Base-by-base conservation (phyloP, 2,888 invertebrate genomes). In the Stomorhina lunata region DNA sequence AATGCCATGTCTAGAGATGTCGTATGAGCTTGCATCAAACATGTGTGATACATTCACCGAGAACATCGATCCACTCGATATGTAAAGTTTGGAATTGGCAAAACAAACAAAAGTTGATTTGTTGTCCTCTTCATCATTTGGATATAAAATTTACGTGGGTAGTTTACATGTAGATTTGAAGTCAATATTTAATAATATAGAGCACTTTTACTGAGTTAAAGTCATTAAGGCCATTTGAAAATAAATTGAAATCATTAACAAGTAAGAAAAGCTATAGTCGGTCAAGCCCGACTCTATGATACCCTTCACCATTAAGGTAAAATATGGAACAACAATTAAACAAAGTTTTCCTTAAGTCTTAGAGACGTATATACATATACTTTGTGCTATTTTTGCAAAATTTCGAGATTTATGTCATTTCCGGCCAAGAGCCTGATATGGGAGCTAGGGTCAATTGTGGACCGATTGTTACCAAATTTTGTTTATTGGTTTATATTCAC, bases 141-240 rank as follows among this genome's bases (percentile, higher is more conserved):
- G n/a, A 81, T 29, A 20, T 43, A 34, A 34, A 29, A 57, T 55
- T 66, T 66, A 72, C 68, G 81, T 81, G 78, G 78, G 78, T 40
- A 48, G 55, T 61, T 73, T 43, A 1, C n/a, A n/a, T n/a, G n/a
- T n/a, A n/a, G n/a, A n/a, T n/a, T n/a, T n/a, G n/a, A n/a, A n/a
- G n/a, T n/a, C n/a, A 48, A 59, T 29, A 29, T 7, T 50, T 32
- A 22, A 29, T 57, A 5, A 4, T 40, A 3, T 22, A 37, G 25
- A 4, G 6, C 55, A 55, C 25, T 55, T 55, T 43, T 43, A 69
- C 57, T 34, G 45, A 45, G 29, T 45, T 25, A 10, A 0, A 22
- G 34, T 45, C 53, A 73, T 50, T 48, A 61, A 27, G 32, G 50
- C 25, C 15, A 7, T 53, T 37, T 53, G 0, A 2, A 34, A 25